Conservation (phyloP, 2,113 vertebrate species). For the Anarhynchus alexandrinus region DNA sequence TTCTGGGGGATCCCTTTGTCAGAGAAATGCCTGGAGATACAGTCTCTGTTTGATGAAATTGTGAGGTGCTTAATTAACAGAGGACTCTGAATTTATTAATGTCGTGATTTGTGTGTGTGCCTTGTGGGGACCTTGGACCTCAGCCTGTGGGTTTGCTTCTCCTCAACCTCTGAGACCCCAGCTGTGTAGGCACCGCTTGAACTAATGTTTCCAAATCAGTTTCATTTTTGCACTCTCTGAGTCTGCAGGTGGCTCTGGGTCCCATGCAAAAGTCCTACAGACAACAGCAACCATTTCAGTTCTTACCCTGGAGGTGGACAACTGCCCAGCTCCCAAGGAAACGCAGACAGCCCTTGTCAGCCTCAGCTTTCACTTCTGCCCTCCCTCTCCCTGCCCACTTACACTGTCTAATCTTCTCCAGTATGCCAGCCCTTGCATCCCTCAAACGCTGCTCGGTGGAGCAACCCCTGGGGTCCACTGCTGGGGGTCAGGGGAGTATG, state of each 20-base stretch:
- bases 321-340: neutral
- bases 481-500: neutral
- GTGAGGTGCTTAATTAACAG: neutral
- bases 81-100: neutral
- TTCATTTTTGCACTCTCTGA: neutral
- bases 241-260: neutral
- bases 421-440: neutral
- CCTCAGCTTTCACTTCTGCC: neutral
- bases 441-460: neutral
- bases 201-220: neutral
- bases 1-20: neutral
- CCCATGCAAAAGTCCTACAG: neutral
- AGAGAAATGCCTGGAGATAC: neutral
- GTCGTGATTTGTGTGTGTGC: neutral
- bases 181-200: neutral
- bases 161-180: neutral
- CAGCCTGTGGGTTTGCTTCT: neutral
- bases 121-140: neutral
- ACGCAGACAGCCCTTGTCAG: neutral
- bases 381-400: neutral
- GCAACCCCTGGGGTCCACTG: neutral
- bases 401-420: neutral
- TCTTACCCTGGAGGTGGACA: neutral
- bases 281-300: neutral
- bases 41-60: neutral